Percentiles rank a stretch among this genome's conserved stretches.
These are phyloP conservation scores for Nemurella pictetii DNA, from an alignment of 2,888 invertebrate genomes.

Conservation along the genomic window DNA sequence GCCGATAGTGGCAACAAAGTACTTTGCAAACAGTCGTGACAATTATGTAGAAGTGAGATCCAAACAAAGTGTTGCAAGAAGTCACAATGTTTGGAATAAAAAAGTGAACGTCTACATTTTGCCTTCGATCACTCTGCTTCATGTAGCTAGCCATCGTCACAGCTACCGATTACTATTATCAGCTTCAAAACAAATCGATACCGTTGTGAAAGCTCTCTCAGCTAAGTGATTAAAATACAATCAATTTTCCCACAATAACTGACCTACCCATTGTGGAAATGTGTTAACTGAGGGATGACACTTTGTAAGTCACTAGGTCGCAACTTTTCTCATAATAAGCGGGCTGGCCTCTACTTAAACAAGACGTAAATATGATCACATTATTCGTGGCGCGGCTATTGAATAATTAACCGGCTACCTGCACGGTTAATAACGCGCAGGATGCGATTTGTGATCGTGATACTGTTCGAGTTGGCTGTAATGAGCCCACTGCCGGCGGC, in stretches of 20 bases:
- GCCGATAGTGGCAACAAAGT: too few species aligned
- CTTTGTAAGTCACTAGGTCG: not conserved
- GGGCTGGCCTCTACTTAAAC: not conserved
- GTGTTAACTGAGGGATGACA: not conserved
- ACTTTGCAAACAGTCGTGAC: too few species aligned
- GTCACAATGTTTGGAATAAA: too few species aligned
- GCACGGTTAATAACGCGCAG: constrained; percentile 5
- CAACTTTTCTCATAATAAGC: not conserved
- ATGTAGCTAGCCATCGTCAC: too few species aligned
- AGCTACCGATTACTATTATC: too few species aligned
- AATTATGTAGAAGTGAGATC: too few species aligned
- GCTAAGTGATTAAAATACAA: not conserved
- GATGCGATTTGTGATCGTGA: constrained; percentile 3
- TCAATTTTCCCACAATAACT: not conserved
- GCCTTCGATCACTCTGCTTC: too few species aligned
- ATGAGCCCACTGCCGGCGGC: not conserved
- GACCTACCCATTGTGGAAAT: not conserved
- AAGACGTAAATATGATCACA: not conserved
- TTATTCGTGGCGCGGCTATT: too few species aligned
- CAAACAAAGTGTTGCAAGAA: too few species aligned
- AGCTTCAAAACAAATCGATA: not conserved
- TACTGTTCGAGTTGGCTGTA: not conserved
- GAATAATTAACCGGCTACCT: not conserved
- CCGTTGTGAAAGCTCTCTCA: not conserved
- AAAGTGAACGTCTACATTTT: too few species aligned